A percentile compares a stretch with the other conserved stretches of the same genome.
Evolutionary conservation across 2,113 vertebrate genomes (phyloP).

Genomic region (Buteo buteo): DNA sequence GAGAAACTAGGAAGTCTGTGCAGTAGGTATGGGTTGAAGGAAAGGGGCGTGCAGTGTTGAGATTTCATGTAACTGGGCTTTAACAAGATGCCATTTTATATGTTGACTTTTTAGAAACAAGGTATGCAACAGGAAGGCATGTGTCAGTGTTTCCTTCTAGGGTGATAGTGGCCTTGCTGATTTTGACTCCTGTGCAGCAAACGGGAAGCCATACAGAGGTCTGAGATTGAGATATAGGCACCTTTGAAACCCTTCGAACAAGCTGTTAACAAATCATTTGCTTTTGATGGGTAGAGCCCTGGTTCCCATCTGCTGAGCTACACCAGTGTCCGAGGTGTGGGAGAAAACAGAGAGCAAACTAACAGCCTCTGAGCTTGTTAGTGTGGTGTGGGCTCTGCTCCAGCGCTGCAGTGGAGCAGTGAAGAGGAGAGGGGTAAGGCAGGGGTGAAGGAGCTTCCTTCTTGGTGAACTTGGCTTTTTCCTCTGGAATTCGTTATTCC

Average conservation of each 20-base stretch:
- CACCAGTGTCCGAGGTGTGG: not conserved
- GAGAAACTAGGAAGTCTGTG: not conserved
- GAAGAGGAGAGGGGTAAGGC: not conserved
- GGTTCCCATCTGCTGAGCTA: not conserved
- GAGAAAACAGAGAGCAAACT: not conserved
- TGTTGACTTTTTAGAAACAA: not conserved
- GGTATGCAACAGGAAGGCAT: not conserved
- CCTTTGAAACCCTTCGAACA: not conserved
- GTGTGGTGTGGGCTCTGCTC: not conserved
- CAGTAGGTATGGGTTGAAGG: not conserved
- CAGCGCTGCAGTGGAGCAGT: fast-evolving
- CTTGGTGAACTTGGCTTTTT: not conserved
- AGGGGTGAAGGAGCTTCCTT: not conserved
- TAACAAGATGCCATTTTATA: not conserved
- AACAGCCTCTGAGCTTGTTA: not conserved
- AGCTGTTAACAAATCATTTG: not conserved
- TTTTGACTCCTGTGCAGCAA: not conserved
- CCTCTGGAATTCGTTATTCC: not conserved
- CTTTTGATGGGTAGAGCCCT: not conserved
- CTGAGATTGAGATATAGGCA: not conserved
- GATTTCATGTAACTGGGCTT: not conserved
- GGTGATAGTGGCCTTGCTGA: not conserved
- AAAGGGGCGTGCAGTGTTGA: fast-evolving
- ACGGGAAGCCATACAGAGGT: not conserved
- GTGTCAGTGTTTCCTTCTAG: not conserved